Percentiles rank a stretch among this genome's conserved stretches.
These are phyloP conservation scores for Syngnathus floridae DNA, from an alignment of 2,113 vertebrate genomes.

Conservation along the genomic window DNA sequence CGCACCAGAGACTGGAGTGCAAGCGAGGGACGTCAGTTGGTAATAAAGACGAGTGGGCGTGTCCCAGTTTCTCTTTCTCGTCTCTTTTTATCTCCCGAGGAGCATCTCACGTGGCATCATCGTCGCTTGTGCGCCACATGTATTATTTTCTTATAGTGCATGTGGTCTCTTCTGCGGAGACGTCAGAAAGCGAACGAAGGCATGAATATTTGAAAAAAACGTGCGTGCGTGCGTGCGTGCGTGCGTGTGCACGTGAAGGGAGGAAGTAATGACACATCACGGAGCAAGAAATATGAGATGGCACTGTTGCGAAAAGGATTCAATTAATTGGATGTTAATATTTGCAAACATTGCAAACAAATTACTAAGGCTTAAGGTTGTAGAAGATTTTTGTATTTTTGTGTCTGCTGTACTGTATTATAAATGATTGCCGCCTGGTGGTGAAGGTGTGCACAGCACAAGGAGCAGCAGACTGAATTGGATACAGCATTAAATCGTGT, in stretches of 20 bases:
- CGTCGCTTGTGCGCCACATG: neutral
- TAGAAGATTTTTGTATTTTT: too few species aligned
- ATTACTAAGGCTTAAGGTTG: too few species aligned
- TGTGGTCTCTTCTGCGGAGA: neutral
- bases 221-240: neutral
- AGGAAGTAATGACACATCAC: neutral
- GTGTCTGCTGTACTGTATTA: too few species aligned
- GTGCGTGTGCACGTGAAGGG: neutral
- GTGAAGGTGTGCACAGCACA: too few species aligned
- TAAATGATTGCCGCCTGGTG: too few species aligned
- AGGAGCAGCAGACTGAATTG: too few species aligned
- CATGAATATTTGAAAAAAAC: neutral
- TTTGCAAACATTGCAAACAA: too few species aligned
- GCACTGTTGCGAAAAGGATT: neutral
- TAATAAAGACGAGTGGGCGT: slow-evolving; percentile 3
- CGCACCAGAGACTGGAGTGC: slow-evolving; percentile 31
- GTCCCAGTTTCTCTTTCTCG: neutral
- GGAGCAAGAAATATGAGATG: neutral
- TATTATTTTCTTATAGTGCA: neutral
- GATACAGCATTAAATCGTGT: too few species aligned
- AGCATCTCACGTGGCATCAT: neutral
- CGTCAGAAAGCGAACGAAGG: neutral
- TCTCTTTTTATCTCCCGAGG: slow-evolving; percentile 3
- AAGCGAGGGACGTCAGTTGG: neutral
- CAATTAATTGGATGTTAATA: too few species aligned